Evolutionary conservation across 2,113 vertebrate genomes (phyloP), one percentile per base, ranked within the genome.

Genomic region (Serranochromis macrocephalus): DNA sequence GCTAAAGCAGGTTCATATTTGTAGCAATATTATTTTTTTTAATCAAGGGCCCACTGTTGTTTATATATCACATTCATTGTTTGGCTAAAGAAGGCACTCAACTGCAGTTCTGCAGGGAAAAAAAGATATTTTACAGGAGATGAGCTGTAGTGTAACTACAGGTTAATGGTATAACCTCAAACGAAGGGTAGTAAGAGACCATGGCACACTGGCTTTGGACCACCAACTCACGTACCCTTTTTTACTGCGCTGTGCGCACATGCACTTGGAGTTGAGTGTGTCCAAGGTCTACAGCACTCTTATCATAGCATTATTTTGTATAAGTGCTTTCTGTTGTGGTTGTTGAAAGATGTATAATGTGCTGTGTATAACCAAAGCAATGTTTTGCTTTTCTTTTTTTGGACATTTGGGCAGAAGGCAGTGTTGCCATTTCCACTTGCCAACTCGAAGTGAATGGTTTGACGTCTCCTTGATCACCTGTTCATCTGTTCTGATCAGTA

Each of bases 191-290:
- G 89, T 71, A 87, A 91, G 87, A 94, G 93, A 94, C 92, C 90
- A 90, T 94, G 91, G 93, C 93, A 93, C 93, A 94, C 71, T 21
- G 94, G 92, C 94, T 88, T 91, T 86, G 85, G 92, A 83, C 80
- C 63, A 61, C 92, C 89, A 89, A 86, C 94, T 95, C 96, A 94
- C 94, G 92, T 96, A 94, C 54, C 78, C 92, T 94, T 94, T 94
- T 95, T 91, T 88, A 94, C 90, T 91, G 96, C 96, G 96, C 96
- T 97, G 96, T 96, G 96, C 95, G 96, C 95, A 96, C 84, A 94
- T 97, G 96, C 96, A 97, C 96, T 97, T 96, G 88, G 95, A 95
- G 94, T 90, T 95, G 91, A 55, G 42, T 66, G 45, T 53, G 84
- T 84, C 88, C 63, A 81, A 89, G 94, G 94, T 90, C 94, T 82